Percentiles rank a stretch among this genome's conserved stretches.
phyloP scores from a whole-genome alignment of 2,113 vertebrate genomes.

The Athene noctua region DNA sequence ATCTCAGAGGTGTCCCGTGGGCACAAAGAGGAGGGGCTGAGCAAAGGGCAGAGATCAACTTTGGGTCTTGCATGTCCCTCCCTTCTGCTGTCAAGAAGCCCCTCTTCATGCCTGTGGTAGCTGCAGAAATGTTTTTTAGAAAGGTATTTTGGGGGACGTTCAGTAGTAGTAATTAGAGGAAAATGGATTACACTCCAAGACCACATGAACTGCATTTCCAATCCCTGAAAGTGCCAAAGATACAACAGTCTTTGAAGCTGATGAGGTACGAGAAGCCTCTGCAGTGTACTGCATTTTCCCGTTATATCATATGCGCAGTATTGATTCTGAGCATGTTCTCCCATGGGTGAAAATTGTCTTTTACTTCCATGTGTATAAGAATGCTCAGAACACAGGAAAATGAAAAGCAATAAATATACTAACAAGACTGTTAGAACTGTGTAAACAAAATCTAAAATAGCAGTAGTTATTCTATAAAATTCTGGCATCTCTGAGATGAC shows the following conservation, averaged over 20 bases:
- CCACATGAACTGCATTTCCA: not conserved
- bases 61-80: not conserved
- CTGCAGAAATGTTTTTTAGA: not conserved
- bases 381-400: not conserved
- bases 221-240: not conserved
- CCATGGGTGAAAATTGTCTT: not conserved
- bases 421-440: not conserved
- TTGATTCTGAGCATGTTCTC: not conserved
- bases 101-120: not conserved
- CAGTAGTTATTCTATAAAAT: not conserved
- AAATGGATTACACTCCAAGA: fast-evolving
- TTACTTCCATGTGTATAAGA: not conserved
- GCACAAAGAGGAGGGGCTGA: not conserved
- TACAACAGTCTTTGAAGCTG: not conserved
- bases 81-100: not conserved
- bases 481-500: not conserved
- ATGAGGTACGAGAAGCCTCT: not conserved
- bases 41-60: not conserved
- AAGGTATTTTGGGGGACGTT: not conserved
- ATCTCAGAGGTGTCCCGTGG: fast-evolving
- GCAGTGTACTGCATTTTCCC: not conserved
- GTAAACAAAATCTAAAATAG: not conserved
- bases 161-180: not conserved
- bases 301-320: not conserved
- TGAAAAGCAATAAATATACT: not conserved